Evolutionary conservation across 1,140 invertebrate genomes (phyloP).

Genomic region (Bombus superbus): DNA sequence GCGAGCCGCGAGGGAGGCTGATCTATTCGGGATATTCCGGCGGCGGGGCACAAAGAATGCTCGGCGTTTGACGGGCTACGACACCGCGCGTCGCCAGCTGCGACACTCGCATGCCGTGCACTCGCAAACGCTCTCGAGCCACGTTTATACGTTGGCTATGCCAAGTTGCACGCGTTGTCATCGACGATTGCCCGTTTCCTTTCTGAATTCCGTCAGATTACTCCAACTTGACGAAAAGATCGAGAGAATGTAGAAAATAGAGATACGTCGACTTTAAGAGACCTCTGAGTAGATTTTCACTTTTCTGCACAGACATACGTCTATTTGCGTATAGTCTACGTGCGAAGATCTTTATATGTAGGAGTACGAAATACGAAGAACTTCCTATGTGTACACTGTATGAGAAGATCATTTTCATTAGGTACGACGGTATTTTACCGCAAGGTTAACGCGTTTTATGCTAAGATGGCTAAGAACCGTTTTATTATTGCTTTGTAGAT

Average conservation of each 20-base stretch:
- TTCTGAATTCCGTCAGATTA: not conserved
- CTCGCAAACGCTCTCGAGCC: not conserved
- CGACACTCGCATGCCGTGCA: slow-evolving; percentile 34
- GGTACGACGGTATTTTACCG: too few relatives aligned
- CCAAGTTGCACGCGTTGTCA: not conserved
- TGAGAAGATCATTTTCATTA: too few relatives aligned
- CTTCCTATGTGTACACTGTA: too few relatives aligned
- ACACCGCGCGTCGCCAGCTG: slow-evolving; percentile 43
- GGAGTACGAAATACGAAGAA: too few relatives aligned
- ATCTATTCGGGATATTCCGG: slow-evolving; percentile 72
- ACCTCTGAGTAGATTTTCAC: not conserved
- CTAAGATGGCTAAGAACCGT: too few relatives aligned
- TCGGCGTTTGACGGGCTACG: slow-evolving; percentile 72
- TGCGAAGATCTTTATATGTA: too few relatives aligned
- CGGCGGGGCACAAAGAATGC: slow-evolving; percentile 71
- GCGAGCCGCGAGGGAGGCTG: slow-evolving; percentile 52
- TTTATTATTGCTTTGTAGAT: too few relatives aligned
- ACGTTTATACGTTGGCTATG: not conserved
- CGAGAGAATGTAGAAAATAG: too few relatives aligned
- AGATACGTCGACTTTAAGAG: too few relatives aligned
- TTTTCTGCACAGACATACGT: not conserved
- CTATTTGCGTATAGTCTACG: too few relatives aligned
- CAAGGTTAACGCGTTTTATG: too few relatives aligned
- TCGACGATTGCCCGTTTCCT: not conserved
- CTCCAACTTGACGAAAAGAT: too few relatives aligned